Evolutionary conservation across 2,797 vertebrate species (phyloP), one percentile per base, ranked within the genome.

Genomic region (Sternotherus odoratus): DNA sequence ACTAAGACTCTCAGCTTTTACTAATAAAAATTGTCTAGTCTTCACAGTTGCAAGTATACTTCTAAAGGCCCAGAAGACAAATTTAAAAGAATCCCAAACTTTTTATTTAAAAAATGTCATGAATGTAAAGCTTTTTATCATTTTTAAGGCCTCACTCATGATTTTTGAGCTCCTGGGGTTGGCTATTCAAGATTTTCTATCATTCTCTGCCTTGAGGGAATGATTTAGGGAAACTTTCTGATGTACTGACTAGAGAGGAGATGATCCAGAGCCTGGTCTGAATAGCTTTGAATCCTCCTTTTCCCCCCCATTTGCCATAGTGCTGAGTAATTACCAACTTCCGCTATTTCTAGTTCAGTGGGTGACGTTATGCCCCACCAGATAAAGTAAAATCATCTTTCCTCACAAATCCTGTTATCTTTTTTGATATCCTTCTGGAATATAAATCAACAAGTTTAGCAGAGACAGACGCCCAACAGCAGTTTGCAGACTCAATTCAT

Each of bases 361-460:
- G 60, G 83, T 94, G 91, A 95, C 0, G 6, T 94, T 96, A 94
- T 90, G 92, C 85, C 86, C 87, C 79, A 83, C 66, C 6, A 13
- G 49, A 85, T 96, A 95, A 95, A 86, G 87, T 87, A 94, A 95
- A 96, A 95, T 95, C 93, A 96, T 87, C 95, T 96, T 97, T 96
- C 88, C 91, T 92, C 96, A 92, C 94, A 96, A 95, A 97, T 95
- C 91, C 95, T 90, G 95, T 97, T 94, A 96, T 95, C 92, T 95
- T 60, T 83, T 80, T 75, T 16, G 91, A 94, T 87, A 96, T 92
- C 86, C 89, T 81, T 88, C 92, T 5, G 0, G 93, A 96, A 97
- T 96, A 92, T 93, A 96, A 93, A 97, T 97, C 94, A 96, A 91
- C 91, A 95, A 89, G 90, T 87, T 89, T 89, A 80, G 82, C 79